phyloP scores from a whole-genome alignment of 2,113 vertebrate species.

The Polypterus bichir region DNA sequence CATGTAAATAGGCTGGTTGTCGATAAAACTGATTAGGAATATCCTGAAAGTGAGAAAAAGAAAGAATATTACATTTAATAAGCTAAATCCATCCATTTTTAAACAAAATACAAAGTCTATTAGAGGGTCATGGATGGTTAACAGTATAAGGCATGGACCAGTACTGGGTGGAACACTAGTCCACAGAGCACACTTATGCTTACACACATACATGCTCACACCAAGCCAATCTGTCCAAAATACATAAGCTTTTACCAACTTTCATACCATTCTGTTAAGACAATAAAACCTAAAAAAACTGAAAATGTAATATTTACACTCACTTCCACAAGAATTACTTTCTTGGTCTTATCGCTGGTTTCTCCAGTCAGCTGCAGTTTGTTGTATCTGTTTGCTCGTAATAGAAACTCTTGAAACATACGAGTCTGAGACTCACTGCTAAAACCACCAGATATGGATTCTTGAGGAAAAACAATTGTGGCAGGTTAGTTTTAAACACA shows the following conservation, averaged over 20 bases:
- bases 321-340: constrained; percentile 86
- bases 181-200: no score
- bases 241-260: no score
- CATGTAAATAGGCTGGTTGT: constrained; percentile 68
- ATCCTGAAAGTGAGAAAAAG: constrained; percentile 49
- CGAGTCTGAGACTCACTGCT: constrained; percentile 57
- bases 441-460: constrained; percentile 45
- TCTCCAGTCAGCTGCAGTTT: constrained; percentile 77
- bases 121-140: no score
- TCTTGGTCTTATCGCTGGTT: constrained; percentile 42
- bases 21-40: constrained; percentile 90
- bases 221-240: no score
- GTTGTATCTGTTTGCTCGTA: constrained; percentile 85
- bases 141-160: no score
- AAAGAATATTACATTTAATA: neutral
- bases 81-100: no score
- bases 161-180: no score
- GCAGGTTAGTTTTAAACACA: neutral
- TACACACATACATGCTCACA: no score
- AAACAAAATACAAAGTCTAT: no score
- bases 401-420: constrained; percentile 80
- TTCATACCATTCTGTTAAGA: no score
- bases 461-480: constrained; percentile 29
- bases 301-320: constrained; percentile 12
- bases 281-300: no score